Base-by-base conservation (phyloP, 2,888 invertebrate genomes). In the Cepaea hortensis region DNA sequence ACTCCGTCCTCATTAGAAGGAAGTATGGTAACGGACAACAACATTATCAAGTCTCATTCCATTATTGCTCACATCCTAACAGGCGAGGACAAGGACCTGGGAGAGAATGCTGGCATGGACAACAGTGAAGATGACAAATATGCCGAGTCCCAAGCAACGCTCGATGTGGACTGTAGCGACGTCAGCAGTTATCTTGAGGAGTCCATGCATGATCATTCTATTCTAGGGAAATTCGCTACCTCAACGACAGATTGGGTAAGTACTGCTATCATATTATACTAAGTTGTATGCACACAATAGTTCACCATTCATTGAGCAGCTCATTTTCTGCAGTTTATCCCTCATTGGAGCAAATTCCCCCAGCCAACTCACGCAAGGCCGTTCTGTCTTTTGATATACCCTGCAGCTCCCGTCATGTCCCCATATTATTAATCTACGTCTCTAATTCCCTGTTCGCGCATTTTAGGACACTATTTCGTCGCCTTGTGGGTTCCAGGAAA, bases 51-150 rank as follows among this genome's bases (percentile, higher is more conserved):
- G 20, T 11, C 83, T 4, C 61, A 61, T 7, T 61, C 83, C 9
- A 72, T 70, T 15, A 82, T 83, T 35, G 83, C 83, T 15, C 73
- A 83, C 18, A 73, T 83, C 62, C n/a, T 83, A 13, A 83, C 73
- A 20, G 83, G 83, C 9, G 83, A 83, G 7, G 83, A 83, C 50
- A 83, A 73, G 50, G 73, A 83, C 23, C 73, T 83, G 9, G 83
- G 83, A 48, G 62, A 18, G 4, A 50, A 48, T 11, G 9, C n/a
- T 13, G 50, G 46, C 15, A 46, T 23, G 18, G 81, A 70, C 23
- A 68, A 20, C 46, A 15, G 48, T 23, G 83, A 73, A 9, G 72
- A 75, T 0, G 73, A 61, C 35, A 75, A 83, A 35, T 83, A 20
- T 35, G 73, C 1, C 18, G 73, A 83, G 73, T 7, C 3, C 18